Conservation (phyloP, 1,140 invertebrate species). For the Scaptomyza hsui region DNA sequence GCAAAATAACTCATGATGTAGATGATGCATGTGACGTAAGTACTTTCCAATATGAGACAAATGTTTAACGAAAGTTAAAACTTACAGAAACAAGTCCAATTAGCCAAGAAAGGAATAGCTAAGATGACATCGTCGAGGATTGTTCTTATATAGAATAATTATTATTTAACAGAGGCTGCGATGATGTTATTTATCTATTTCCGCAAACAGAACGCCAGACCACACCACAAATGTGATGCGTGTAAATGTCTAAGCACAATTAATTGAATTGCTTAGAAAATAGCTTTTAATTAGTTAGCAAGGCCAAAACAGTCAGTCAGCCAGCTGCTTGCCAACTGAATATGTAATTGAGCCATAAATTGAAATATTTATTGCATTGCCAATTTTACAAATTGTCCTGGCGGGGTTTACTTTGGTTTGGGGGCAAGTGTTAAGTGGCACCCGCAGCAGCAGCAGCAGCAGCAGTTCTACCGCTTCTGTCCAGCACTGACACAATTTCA, state of each 20-base stretch:
- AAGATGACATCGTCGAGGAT: too few relatives aligned
- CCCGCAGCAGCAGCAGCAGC: neutral
- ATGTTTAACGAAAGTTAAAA: too few relatives aligned
- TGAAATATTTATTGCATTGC: slow-evolving; percentile 67
- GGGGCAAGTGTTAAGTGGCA: slow-evolving; percentile 44
- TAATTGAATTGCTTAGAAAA: slow-evolving; percentile 60
- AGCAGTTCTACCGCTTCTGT: neutral
- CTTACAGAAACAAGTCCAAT: too few relatives aligned
- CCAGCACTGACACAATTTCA: slow-evolving; percentile 49
- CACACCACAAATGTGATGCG: too few relatives aligned
- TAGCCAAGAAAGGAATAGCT: too few relatives aligned
- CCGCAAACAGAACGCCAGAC: too few relatives aligned
- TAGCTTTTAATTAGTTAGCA: slow-evolving; percentile 59
- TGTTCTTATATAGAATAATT: too few relatives aligned
- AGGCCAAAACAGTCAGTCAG: neutral
- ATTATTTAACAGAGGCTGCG: too few relatives aligned
- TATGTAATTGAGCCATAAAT: slow-evolving; percentile 67
- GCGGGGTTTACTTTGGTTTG: slow-evolving; percentile 6
- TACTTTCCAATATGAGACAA: too few relatives aligned
- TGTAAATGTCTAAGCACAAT: slow-evolving; percentile 20
- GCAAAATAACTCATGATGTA: too few relatives aligned
- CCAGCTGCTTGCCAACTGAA: neutral
- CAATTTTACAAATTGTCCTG: slow-evolving; percentile 58
- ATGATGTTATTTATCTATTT: too few relatives aligned
- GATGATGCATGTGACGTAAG: too few relatives aligned